These are phyloP conservation scores for Tetramorium simillimum DNA, from an alignment of 1,140 invertebrate genomes.

Conservation along the genomic window DNA sequence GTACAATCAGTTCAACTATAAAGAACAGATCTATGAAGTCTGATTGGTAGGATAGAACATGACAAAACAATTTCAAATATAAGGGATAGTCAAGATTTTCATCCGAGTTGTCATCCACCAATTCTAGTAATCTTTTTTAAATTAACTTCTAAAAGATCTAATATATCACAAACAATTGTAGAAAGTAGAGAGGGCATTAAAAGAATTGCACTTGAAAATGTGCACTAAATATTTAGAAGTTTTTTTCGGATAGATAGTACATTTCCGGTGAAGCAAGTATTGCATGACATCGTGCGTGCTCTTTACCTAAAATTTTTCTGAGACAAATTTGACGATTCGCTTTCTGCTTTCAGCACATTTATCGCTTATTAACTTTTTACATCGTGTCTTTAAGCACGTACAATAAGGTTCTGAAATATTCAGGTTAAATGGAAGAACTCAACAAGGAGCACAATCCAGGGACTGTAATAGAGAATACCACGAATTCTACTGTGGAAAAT, in stretches of 20 bases:
- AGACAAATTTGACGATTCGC: conserved; percentile 61
- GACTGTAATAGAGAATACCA: conserved; percentile 78
- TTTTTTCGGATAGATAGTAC: background rate
- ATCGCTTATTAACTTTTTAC: conserved; percentile 82
- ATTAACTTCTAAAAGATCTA: too few species aligned
- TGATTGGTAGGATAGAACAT: too few species aligned
- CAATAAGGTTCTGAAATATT: conserved; percentile 84
- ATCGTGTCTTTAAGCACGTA: conserved; percentile 80
- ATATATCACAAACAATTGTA: too few species aligned
- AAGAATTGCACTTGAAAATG: background rate
- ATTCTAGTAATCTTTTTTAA: too few species aligned
- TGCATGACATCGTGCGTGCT: background rate
- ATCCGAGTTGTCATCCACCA: too few species aligned
- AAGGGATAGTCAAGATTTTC: too few species aligned
- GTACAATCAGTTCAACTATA: too few species aligned
- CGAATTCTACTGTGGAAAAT: conserved; percentile 78
- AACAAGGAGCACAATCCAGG: conserved; percentile 87
- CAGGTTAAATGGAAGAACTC: conserved; percentile 85
- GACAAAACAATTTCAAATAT: too few species aligned
- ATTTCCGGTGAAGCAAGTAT: background rate
- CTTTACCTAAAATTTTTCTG: background rate
- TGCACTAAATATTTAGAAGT: background rate
- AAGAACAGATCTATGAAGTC: too few species aligned
- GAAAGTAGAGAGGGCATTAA: too few species aligned
- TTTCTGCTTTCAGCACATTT: conserved; percentile 74